Percentiles rank a stretch among this genome's conserved stretches.
phyloP scores from a whole-genome alignment of 2,888 invertebrate genomes.

The Polylopha cassiicola region DNA sequence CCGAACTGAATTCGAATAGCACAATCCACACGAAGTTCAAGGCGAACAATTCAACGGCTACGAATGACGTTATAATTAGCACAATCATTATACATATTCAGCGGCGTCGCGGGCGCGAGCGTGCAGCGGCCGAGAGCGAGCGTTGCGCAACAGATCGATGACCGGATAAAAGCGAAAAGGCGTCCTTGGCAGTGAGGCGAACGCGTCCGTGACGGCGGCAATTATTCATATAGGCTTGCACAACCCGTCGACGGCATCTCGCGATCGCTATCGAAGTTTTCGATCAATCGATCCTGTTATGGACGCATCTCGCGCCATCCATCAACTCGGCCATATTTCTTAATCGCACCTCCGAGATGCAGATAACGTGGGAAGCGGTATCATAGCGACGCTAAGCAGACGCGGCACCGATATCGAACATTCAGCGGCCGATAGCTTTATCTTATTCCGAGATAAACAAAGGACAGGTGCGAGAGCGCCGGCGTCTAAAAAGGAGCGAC shows the following conservation, averaged over 20 bases:
- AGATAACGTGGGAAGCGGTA: constrained; percentile 2
- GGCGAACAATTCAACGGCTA: constrained; percentile 1
- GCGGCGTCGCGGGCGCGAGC: constrained; percentile 27
- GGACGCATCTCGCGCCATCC: constrained; percentile 33
- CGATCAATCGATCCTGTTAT: constrained; percentile 37
- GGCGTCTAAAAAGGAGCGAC: constrained; percentile 49
- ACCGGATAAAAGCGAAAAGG: constrained; percentile 59
- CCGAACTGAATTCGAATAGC: no score
- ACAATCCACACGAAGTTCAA: constrained; percentile 10
- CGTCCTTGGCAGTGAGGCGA: constrained; percentile 64
- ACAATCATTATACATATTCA: constrained; percentile 1
- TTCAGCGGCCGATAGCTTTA: no score
- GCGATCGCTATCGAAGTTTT: constrained; percentile 30
- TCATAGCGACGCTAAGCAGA: not conserved
- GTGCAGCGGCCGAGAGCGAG: constrained; percentile 43
- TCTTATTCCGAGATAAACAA: not conserved
- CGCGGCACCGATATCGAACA: not conserved
- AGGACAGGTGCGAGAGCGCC: constrained; percentile 41
- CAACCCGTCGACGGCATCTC: constrained; percentile 37
- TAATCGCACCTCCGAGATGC: constrained; percentile 28
- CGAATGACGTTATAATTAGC: constrained; percentile 12
- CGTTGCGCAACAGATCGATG: constrained; percentile 49
- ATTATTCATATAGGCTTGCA: constrained; percentile 57
- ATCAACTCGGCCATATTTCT: constrained; percentile 31
- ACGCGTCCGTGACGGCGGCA: constrained; percentile 48